phyloP scores from a whole-genome alignment of 2,888 invertebrate species.

The Bimastos eiseni region DNA sequence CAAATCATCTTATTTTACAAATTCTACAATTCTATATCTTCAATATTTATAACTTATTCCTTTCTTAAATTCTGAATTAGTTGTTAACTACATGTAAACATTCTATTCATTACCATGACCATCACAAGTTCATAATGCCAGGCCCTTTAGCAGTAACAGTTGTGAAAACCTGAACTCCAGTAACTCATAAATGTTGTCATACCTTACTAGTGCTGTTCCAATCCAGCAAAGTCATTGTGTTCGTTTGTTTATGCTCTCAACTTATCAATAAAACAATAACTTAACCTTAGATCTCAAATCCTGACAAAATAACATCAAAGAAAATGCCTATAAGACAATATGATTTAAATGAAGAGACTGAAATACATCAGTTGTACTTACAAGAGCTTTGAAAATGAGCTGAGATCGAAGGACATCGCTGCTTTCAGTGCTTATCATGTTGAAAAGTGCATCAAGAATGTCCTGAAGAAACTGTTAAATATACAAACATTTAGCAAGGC shows the following conservation, averaged over 20 bases:
- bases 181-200: no score
- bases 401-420: constrained; percentile 66
- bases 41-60: no score
- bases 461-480: constrained; percentile 78
- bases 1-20: no score
- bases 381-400: constrained; percentile 88
- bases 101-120: no score
- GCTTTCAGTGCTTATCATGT: constrained; percentile 89
- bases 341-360: background rate
- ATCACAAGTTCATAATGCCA: no score
- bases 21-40: no score
- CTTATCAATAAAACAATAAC: background rate
- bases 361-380: constrained; percentile 52
- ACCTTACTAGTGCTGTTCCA: no score
- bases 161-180: no score
- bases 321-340: background rate
- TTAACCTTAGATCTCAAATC: background rate
- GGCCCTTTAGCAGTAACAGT: no score
- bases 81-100: no score
- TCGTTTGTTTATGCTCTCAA: background rate
- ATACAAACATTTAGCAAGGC: background rate
- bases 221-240: background rate
- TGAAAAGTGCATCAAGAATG: constrained; percentile 87
- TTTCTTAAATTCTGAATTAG: no score
- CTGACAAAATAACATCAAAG: background rate